Conservation (phyloP, 2,113 vertebrate genomes). For the Tympanuchus pallidicinctus region DNA sequence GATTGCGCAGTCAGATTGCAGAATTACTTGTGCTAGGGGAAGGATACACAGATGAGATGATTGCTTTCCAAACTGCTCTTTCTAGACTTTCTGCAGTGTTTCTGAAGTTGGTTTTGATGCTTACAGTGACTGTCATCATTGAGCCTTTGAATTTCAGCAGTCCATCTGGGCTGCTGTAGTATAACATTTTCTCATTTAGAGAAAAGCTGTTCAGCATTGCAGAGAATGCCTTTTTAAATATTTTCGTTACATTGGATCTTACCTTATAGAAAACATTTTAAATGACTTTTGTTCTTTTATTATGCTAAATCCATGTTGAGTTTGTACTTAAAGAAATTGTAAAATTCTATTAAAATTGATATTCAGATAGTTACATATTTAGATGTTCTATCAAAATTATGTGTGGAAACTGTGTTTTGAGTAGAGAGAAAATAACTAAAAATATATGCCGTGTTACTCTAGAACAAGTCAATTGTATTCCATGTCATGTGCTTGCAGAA, state of each 20-base stretch:
- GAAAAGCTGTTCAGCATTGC: neutral
- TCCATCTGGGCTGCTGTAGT: neutral
- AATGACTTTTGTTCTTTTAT: neutral
- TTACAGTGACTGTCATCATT: neutral
- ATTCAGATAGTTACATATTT: neutral
- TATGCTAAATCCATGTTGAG: neutral
- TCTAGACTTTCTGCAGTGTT: neutral
- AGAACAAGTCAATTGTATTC: neutral
- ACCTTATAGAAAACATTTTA: neutral
- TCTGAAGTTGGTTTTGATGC: conserved; percentile 10
- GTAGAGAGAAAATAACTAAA: neutral
- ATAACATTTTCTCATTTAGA: neutral
- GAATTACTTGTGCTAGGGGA: conserved; percentile 4
- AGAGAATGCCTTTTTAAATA: neutral
- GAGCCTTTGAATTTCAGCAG: neutral
- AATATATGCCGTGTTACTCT: neutral
- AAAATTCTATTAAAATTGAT: neutral
- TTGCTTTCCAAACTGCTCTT: conserved; percentile 21
- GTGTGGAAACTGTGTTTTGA: neutral
- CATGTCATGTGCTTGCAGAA: neutral
- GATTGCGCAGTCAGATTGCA: neutral
- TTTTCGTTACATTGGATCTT: neutral
- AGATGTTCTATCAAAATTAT: neutral
- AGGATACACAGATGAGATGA: neutral
- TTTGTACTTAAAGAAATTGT: neutral